Evolutionary conservation across 2,888 invertebrate species (phyloP), one percentile per base, ranked within the genome.

Genomic region (Polymixis flavicincta): DNA sequence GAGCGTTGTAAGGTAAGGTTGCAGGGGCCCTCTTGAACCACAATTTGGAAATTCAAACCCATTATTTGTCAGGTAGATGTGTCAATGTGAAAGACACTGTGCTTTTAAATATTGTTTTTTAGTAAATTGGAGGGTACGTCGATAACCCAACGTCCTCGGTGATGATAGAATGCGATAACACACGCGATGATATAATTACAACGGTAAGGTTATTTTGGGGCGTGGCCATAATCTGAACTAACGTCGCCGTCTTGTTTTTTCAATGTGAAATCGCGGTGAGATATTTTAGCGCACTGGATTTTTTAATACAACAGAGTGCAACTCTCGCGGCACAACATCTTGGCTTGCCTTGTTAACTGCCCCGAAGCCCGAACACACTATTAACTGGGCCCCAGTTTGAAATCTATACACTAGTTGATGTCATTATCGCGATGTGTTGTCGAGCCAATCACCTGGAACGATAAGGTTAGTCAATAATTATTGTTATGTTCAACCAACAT

Each of bases 1-100:
- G 99, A 65, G 98, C 98, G 92, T 97, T 99, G 92, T 99, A 97
- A 96, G 85, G 72, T 71, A 72, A 69, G n/a, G n/a, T 25, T 13
- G 22, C 2, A 2, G 63, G 84, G 73, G 80, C 74, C 80, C 76
- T 84, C 80, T 64, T 69, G 17, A 71, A 52, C 71, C 71, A 52
- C 37, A 2, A 71, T 61, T 50, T 22, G 0, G 28, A 14, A 14
- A 13, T 42, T 14, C 3, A 22, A 25, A 57, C 17, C 1, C 3
- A 17, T 22, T 2, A 37, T 50, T 14, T 42, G 17, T 3, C 22
- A 28, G 1, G 5, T 45, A 17, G 22, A 55, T 37, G 7, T 14
- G 1, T n/a, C 14, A 55, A 25, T 42, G 37, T 28, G n/a, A 57
- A 69, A 37, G 1, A 19, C 11, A 25, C 0, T 1, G 2, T 42